Evolutionary conservation across 2,888 invertebrate genomes (phyloP).

Genomic region (Lamellibrachia columna): DNA sequence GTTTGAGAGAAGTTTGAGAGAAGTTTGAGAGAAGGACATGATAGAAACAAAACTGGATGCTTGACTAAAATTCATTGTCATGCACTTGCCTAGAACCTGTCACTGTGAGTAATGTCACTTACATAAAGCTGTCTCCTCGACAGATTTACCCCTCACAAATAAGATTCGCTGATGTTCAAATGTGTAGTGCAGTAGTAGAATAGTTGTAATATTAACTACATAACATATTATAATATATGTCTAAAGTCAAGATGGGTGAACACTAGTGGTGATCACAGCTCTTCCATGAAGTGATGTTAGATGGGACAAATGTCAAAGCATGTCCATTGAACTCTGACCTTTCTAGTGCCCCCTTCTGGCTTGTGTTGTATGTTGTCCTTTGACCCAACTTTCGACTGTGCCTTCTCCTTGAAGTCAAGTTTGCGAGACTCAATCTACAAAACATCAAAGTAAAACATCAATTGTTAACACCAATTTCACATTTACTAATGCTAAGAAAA

Average conservation of each 20-base stretch:
- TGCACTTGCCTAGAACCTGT: too few relatives aligned
- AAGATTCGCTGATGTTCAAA: too few relatives aligned
- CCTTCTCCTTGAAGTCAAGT: slow-evolving; percentile 39
- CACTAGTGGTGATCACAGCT: too few relatives aligned
- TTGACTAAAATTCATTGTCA: neutral
- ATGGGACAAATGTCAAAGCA: too few relatives aligned
- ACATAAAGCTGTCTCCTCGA: neutral
- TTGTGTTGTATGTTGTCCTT: slow-evolving; percentile 42
- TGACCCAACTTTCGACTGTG: slow-evolving; percentile 41
- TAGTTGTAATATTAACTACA: too few relatives aligned
- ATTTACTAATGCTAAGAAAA: neutral
- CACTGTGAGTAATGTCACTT: neutral
- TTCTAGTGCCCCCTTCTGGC: slow-evolving; percentile 41
- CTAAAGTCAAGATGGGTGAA: too few relatives aligned
- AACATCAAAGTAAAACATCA: neutral
- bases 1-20: neutral
- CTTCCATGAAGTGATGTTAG: too few relatives aligned
- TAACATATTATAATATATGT: too few relatives aligned
- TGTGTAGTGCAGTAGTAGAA: too few relatives aligned
- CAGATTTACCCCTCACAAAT: neutral
- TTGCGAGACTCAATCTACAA: slow-evolving; percentile 42
- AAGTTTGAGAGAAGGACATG: neutral
- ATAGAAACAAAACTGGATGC: neutral
- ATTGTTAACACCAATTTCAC: neutral
- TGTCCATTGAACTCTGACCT: slow-evolving; percentile 29